phyloP scores from a whole-genome alignment of 2,888 invertebrate genomes.

The Endotricha flammealis region DNA sequence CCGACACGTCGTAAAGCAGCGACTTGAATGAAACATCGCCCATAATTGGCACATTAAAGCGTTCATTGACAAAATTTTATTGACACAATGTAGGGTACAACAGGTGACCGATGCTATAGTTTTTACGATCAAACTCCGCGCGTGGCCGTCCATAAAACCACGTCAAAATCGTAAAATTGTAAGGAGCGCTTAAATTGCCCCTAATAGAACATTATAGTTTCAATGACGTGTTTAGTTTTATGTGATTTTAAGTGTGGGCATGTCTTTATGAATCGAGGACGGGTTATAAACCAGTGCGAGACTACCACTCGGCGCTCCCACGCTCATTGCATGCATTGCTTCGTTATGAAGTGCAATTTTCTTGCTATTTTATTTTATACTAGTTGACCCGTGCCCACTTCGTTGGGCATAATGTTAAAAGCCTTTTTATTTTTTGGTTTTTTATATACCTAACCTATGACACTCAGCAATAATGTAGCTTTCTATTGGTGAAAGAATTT shows the following conservation, averaged over 20 bases:
- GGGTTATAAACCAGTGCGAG: slow-evolving; percentile 5
- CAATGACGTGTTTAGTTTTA: slow-evolving; percentile 62
- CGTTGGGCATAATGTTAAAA: no score
- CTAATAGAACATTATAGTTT: slow-evolving; percentile 62
- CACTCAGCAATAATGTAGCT: no score
- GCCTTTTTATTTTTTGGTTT: no score
- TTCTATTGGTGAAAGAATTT: no score
- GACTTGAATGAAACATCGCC: slow-evolving; percentile 53
- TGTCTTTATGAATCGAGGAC: slow-evolving; percentile 41
- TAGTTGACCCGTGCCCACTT: no score
- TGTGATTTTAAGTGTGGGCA: slow-evolving; percentile 50
- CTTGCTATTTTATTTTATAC: no score
- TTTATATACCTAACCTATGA: no score
- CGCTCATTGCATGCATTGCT: no score
- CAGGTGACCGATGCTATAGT: slow-evolving; percentile 64
- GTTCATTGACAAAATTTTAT: slow-evolving; percentile 66
- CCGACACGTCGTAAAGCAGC: slow-evolving; percentile 42
- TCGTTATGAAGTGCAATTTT: no score
- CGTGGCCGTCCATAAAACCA: slow-evolving; percentile 54
- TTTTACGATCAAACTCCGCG: slow-evolving; percentile 61
- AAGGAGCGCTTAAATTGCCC: slow-evolving; percentile 59
- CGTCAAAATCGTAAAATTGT: slow-evolving; percentile 63
- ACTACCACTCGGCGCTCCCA: slow-evolving; percentile 3
- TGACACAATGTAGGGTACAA: slow-evolving; percentile 59
- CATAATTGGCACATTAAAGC: slow-evolving; percentile 65